A percentile compares a stretch with the other conserved stretches of the same genome.
These are phyloP conservation scores for Orientallactaga bullata DNA, from an alignment of 2,113 vertebrate species.

Conservation along the genomic window DNA sequence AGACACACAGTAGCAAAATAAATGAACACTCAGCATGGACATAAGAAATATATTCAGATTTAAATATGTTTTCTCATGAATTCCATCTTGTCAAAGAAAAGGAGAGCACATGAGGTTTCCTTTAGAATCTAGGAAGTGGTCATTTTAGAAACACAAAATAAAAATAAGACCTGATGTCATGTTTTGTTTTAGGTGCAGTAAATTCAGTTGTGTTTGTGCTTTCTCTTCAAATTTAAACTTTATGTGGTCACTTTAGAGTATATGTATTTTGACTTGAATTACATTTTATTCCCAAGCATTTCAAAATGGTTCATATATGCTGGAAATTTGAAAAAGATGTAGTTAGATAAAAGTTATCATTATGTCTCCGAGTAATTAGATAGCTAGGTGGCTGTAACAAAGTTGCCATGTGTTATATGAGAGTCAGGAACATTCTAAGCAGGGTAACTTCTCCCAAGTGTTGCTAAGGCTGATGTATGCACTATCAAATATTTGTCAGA, in stretches of 20 bases:
- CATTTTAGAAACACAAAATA: background rate
- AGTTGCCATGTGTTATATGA: background rate
- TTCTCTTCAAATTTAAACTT: background rate
- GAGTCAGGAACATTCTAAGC: background rate
- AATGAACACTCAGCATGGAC: background rate
- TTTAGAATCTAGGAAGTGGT: background rate
- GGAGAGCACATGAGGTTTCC: background rate
- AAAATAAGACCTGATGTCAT: background rate
- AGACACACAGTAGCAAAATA: background rate
- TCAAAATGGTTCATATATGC: background rate
- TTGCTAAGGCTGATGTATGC: background rate
- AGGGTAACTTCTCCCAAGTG: background rate
- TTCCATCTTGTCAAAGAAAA: background rate
- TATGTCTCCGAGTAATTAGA: background rate
- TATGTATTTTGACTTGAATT: background rate
- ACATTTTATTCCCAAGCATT: background rate
- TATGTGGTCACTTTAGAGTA: background rate
- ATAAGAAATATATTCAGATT: background rate
- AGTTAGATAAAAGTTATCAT: background rate
- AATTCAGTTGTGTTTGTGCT: background rate
- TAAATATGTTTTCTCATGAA: background rate
- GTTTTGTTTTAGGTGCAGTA: background rate
- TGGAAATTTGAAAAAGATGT: background rate
- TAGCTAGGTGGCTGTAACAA: background rate
- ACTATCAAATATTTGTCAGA: background rate